These are phyloP conservation scores for Anastatus disparis DNA, from an alignment of 1,140 invertebrate genomes.

Conservation along the genomic window DNA sequence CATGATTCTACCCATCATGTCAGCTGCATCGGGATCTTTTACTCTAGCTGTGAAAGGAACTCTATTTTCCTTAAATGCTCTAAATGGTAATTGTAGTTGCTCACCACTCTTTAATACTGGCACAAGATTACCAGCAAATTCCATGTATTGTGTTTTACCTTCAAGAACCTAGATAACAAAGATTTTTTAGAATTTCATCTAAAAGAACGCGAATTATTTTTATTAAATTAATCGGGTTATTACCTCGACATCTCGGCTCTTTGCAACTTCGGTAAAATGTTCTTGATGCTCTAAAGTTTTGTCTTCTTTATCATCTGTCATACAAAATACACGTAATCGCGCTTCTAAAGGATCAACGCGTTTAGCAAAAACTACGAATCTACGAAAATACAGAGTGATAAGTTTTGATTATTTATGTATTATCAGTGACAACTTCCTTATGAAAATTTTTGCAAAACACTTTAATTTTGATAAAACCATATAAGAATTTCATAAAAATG, in stretches of 20 bases:
- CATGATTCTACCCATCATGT: slow-evolving; percentile 81
- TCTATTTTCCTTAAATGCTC: slow-evolving; percentile 95
- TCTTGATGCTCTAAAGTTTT: slow-evolving; percentile 95
- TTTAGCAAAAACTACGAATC: slow-evolving; percentile 95
- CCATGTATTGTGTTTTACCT: slow-evolving; percentile 88
- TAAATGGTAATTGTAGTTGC: slow-evolving; percentile 86
- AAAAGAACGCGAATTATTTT: slow-evolving; percentile 1
- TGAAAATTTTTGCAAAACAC: too few relatives aligned
- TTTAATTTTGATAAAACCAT: too few relatives aligned
- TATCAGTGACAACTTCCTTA: too few relatives aligned
- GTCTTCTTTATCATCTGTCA: slow-evolving; percentile 97
- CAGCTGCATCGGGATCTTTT: slow-evolving; percentile 82
- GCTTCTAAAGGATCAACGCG: slow-evolving; percentile 88
- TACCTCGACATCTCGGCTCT: slow-evolving; percentile 89
- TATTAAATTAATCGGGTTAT: slow-evolving; percentile 5
- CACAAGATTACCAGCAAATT: slow-evolving; percentile 95
- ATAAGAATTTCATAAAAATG: too few relatives aligned
- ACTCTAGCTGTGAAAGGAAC: slow-evolving; percentile 89
- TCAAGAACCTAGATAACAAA: slow-evolving; percentile 76
- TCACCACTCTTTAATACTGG: slow-evolving; percentile 94
- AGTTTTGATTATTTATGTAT: too few relatives aligned
- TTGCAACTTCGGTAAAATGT: slow-evolving; percentile 92
- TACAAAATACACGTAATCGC: slow-evolving; percentile 91
- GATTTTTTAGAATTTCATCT: slow-evolving; percentile 3
- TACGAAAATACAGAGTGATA: slow-evolving; percentile 56